phyloP scores from a whole-genome alignment of 2,888 invertebrate species.

The Leptura quadrifasciata region DNA sequence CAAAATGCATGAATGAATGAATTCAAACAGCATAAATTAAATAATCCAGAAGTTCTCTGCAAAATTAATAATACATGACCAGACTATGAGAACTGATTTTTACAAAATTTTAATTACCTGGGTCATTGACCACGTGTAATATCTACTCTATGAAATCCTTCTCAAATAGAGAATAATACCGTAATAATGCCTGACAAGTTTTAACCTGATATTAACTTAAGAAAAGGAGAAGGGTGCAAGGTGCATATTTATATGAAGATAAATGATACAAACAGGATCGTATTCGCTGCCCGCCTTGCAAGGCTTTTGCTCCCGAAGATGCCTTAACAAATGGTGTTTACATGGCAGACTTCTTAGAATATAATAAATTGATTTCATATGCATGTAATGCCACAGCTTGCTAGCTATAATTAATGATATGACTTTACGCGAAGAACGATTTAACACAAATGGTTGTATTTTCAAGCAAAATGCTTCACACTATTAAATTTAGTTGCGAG shows the following conservation, averaged over 20 bases:
- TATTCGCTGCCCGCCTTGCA: constrained; percentile 30
- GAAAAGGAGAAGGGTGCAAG: constrained; percentile 10
- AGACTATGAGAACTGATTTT: neutral
- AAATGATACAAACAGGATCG: constrained; percentile 28
- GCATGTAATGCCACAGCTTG: constrained; percentile 50
- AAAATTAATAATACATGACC: neutral
- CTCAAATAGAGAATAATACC: constrained; percentile 7
- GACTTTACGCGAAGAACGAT: neutral
- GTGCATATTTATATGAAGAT: constrained; percentile 35
- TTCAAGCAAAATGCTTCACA: neutral
- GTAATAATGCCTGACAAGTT: neutral
- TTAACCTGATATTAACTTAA: constrained; percentile 13
- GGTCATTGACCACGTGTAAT: neutral
- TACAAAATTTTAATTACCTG: neutral
- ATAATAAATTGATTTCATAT: constrained; percentile 57
- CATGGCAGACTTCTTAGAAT: constrained; percentile 52
- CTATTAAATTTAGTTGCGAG: neutral
- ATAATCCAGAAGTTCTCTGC: too few relatives aligned
- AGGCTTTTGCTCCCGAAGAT: constrained; percentile 49
- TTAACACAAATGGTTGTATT: constrained; percentile 4
- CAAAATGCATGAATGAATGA: too few relatives aligned
- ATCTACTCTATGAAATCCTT: neutral
- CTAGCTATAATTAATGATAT: constrained; percentile 49
- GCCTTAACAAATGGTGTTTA: constrained; percentile 55
- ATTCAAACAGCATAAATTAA: too few relatives aligned